Percentiles rank a stretch among this genome's conserved stretches.
These are phyloP conservation scores for Littorina saxatilis DNA, from an alignment of 1,140 invertebrate species.

Conservation along the genomic window DNA sequence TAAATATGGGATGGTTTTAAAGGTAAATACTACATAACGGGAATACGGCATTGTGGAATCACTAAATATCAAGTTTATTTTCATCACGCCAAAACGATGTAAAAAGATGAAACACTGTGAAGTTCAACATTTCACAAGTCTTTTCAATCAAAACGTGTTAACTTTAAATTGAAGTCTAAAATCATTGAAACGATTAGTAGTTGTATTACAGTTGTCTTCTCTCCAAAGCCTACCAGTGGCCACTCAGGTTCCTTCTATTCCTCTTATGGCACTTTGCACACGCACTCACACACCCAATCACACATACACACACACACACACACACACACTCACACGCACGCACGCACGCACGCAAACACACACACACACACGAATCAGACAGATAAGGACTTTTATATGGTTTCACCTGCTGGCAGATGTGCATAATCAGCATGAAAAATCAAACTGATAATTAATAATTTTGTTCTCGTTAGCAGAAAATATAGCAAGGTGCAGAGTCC, in stretches of 20 bases:
- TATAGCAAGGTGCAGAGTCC: background rate
- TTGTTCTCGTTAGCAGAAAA: background rate
- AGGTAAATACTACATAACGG: too few relatives aligned
- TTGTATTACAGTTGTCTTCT: background rate
- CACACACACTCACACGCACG: background rate
- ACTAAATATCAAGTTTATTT: too few relatives aligned
- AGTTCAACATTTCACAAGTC: background rate
- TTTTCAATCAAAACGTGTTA: background rate
- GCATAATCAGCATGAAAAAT: too few relatives aligned
- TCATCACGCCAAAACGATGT: too few relatives aligned
- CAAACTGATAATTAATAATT: background rate
- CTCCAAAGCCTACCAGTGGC: background rate
- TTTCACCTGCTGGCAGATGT: too few relatives aligned
- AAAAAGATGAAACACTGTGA: too few relatives aligned
- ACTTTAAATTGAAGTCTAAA: background rate
- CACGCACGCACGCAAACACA: slow-evolving; percentile 6
- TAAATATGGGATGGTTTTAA: too few relatives aligned
- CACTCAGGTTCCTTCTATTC: background rate
- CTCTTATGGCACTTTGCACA: background rate
- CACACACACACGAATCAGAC: background rate
- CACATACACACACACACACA: slow-evolving; percentile 17
- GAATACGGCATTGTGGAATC: too few relatives aligned
- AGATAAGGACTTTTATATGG: too few relatives aligned
- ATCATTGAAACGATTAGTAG: background rate
- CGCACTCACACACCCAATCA: background rate